A percentile compares a stretch with the other conserved stretches of the same genome.
These are phyloP conservation scores for Chamaetylas fuelleborni DNA, from an alignment of 2,113 vertebrate species.

Conservation along the genomic window DNA sequence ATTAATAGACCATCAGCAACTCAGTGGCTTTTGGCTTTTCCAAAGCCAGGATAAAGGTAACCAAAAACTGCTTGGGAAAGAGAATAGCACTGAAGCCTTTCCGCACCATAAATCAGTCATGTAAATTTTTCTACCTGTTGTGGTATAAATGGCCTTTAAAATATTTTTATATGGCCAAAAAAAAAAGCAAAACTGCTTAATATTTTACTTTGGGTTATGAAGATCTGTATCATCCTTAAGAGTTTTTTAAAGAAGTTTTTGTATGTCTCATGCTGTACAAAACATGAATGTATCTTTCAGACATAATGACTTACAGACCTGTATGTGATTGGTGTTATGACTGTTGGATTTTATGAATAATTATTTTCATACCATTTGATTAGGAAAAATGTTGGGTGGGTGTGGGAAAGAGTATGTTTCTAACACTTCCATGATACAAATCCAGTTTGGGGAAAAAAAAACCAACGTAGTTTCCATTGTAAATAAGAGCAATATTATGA, in stretches of 20 bases:
- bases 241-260: constrained; percentile 64
- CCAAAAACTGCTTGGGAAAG: constrained; percentile 14
- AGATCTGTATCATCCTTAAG: constrained; percentile 66
- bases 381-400: constrained; percentile 40
- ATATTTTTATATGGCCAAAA: constrained; percentile 78
- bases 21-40: not conserved
- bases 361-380: constrained; percentile 74
- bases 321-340: constrained; percentile 65
- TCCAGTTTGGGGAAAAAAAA: constrained; percentile 23
- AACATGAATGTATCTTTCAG: constrained; percentile 80
- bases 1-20: not conserved
- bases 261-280: constrained; percentile 79
- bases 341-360: constrained; percentile 72
- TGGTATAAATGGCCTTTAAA: constrained; percentile 74
- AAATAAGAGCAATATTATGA: constrained; percentile 74
- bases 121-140: constrained; percentile 60
- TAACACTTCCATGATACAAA: constrained; percentile 65
- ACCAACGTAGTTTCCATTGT: constrained; percentile 51
- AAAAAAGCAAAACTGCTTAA: constrained; percentile 50
- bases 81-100: constrained; percentile 38
- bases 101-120: not conserved
- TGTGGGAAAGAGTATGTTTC: constrained; percentile 41
- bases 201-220: constrained; percentile 67
- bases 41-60: not conserved
- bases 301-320: constrained; percentile 61